Conservation (phyloP, 2,113 vertebrate genomes). For the Pelecanoides urinatrix region DNA sequence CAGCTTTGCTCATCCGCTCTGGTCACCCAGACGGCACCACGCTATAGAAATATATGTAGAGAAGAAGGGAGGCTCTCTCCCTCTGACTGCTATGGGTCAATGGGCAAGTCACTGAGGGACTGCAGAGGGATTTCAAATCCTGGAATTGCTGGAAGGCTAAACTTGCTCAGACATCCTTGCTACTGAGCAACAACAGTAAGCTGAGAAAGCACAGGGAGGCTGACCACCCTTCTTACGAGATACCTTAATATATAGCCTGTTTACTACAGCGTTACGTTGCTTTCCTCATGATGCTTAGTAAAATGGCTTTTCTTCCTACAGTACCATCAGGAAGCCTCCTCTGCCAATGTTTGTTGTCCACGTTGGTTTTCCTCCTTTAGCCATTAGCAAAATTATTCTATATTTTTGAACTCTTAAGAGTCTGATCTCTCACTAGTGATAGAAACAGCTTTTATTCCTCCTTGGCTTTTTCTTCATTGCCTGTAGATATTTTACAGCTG, state of each 20-base stretch:
- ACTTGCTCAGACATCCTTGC: neutral
- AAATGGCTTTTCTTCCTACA: neutral
- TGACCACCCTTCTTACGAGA: neutral
- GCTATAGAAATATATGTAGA: neutral
- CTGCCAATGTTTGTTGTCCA: neutral
- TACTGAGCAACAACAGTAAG: neutral
- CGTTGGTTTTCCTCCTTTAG: neutral
- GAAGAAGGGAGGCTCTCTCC: neutral
- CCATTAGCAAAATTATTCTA: neutral
- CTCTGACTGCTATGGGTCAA: neutral
- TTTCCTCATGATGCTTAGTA: neutral
- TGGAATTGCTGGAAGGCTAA: neutral
- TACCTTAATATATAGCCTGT: neutral
- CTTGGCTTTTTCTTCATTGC: slow-evolving; percentile 9
- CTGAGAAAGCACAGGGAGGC: neutral
- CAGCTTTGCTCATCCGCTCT: neutral
- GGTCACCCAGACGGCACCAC: neutral
- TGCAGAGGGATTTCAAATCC: slow-evolving; percentile 13
- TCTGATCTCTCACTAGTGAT: neutral
- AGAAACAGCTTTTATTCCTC: neutral
- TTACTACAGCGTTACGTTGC: neutral
- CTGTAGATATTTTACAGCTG: neutral
- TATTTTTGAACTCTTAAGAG: neutral
- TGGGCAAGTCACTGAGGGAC: neutral
- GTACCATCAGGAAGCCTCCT: neutral